Percentiles rank a stretch among this genome's conserved stretches.
Conservation (phyloP, 2,888 invertebrate species). For the Megamerina dolium region DNA sequence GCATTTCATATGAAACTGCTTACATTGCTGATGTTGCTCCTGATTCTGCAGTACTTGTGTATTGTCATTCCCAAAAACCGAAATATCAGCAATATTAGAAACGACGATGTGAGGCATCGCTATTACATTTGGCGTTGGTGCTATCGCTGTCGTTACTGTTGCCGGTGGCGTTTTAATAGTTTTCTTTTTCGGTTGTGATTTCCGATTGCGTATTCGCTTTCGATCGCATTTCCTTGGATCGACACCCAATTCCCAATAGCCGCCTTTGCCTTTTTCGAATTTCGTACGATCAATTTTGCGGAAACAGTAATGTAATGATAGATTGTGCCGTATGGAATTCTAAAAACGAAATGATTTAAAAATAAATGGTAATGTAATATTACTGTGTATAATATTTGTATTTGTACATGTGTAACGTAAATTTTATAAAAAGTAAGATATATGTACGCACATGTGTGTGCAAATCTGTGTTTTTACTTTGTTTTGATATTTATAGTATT, state of each 20-base stretch:
- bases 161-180: slow-evolving; percentile 5
- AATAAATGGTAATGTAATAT: not conserved
- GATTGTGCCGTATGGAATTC: slow-evolving; percentile 49
- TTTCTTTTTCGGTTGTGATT: slow-evolving; percentile 9
- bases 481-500: too few relatives aligned
- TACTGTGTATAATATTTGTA: too few relatives aligned
- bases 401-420: too few relatives aligned
- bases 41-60: too few relatives aligned
- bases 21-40: too few relatives aligned
- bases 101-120: too few relatives aligned
- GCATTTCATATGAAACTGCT: too few relatives aligned
- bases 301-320: slow-evolving; percentile 47
- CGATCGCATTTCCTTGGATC: slow-evolving; percentile 45
- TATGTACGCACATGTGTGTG: too few relatives aligned
- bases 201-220: slow-evolving; percentile 43
- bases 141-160: slow-evolving; percentile 2
- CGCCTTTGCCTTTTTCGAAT: slow-evolving; percentile 48
- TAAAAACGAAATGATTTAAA: slow-evolving; percentile 20
- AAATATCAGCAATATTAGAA: too few relatives aligned
- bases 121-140: slow-evolving; percentile 16
- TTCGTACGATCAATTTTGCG: slow-evolving; percentile 46
- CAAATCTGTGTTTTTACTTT: too few relatives aligned
- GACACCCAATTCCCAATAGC: slow-evolving; percentile 48
- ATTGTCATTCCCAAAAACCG: too few relatives aligned
- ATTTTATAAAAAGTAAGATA: too few relatives aligned